Base-by-base conservation (phyloP, 2,113 vertebrate genomes). In the Shinisaurus crocodilurus region DNA sequence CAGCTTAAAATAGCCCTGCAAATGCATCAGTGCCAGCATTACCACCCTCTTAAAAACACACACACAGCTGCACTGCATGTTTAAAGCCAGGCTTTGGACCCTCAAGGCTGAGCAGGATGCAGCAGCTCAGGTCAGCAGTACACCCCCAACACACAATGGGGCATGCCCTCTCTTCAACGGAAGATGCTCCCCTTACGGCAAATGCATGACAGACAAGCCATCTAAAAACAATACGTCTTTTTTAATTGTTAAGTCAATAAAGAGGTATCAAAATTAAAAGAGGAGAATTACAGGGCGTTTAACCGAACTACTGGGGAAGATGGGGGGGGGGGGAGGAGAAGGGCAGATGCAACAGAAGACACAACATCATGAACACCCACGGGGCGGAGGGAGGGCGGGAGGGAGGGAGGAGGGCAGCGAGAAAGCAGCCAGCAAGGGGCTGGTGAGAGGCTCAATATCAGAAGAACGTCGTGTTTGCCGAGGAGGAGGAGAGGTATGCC, bases 181-280 rank as follows among this genome's bases (percentile, higher is more conserved):
- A 16, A 27, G n/a, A n/a, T 2, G 9, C n/a, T n/a, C n/a, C n/a
- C n/a, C n/a, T n/a, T n/a, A n/a, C n/a, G n/a, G n/a, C 70, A 75
- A 65, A 85, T 0, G 6, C 48, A 85, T 63, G 4, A 57, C 50
- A 95, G 91, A 93, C 88, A 91, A 95, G 94, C 85, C 82, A 88
- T 92, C 93, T 97, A 96, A 96, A 97, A 96, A 97, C 95, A 95
- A 96, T 96, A 96, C 96, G 96, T 94, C 94, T 91, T 95, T 96
- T 96, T 96, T 90, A 85, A 96, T 96, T 96, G 95, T 96, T 96
- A 97, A 97, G 95, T 96, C 94, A 92, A 90, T 95, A 95, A 96
- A 96, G 95, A 97, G 93, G 96, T 96, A 97, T 97, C 96, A 97
- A 97, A 97, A 97, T 95, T 93, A 96, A 96, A 92, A 96, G 94